phyloP scores from a whole-genome alignment of 2,888 invertebrate genomes.

The Belgica antarctica region DNA sequence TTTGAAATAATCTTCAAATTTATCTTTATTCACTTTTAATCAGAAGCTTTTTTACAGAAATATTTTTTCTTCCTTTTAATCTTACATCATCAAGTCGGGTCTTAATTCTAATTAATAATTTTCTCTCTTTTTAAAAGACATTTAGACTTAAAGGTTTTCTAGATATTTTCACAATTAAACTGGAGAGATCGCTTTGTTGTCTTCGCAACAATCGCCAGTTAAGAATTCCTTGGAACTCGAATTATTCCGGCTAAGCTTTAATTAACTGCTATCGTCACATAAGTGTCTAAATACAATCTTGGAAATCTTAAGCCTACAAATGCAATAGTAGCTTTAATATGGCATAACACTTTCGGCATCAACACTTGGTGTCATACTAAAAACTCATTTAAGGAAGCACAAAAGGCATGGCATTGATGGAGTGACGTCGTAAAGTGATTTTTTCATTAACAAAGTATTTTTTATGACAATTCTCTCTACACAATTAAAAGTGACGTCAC shows the following conservation, averaged over 20 bases:
- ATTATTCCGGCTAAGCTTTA: neutral
- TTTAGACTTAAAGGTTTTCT: neutral
- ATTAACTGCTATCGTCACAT: neutral
- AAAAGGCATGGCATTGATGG: too few species aligned
- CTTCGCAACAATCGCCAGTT: neutral
- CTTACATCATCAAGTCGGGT: constrained; percentile 17
- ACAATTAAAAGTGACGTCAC: too few species aligned
- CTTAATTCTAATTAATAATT: constrained; percentile 13
- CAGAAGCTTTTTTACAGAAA: constrained; percentile 21
- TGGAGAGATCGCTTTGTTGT: neutral
- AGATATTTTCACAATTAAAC: neutral
- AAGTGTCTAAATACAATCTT: too few species aligned
- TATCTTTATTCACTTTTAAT: constrained; percentile 23
- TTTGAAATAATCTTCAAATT: constrained; percentile 9
- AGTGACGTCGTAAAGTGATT: too few species aligned
- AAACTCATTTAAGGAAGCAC: constrained; percentile 20
- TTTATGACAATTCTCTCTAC: too few species aligned
- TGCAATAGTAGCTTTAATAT: constrained; percentile 11
- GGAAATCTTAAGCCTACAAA: neutral
- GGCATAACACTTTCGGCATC: constrained; percentile 13
- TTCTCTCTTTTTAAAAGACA: neutral
- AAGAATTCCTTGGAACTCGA: neutral
- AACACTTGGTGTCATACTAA: constrained; percentile 30
- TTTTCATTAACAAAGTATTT: too few species aligned
- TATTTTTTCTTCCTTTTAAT: constrained; percentile 1